A percentile compares a stretch with the other conserved stretches of the same genome.
phyloP scores from a whole-genome alignment of 2,797 vertebrate genomes.

The Muraenolepis orangiensis region DNA sequence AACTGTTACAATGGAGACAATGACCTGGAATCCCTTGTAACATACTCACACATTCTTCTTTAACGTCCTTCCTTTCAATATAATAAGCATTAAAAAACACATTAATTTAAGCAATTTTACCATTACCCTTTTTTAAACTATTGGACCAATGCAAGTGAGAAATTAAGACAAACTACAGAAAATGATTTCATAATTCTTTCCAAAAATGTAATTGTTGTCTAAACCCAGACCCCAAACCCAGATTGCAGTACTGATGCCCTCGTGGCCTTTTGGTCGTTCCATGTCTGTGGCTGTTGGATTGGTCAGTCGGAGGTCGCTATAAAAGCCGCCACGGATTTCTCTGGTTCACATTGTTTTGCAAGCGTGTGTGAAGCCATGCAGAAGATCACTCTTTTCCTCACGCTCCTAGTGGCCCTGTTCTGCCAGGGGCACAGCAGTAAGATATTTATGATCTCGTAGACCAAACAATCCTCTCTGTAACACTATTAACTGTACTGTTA shows the following conservation, averaged over 20 bases:
- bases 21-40: too few relatives aligned
- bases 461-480: neutral
- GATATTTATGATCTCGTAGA: slow-evolving; percentile 17
- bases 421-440: slow-evolving; percentile 67
- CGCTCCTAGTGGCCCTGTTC: slow-evolving; percentile 55
- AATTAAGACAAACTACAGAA: neutral
- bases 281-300: slow-evolving; percentile 7
- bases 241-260: neutral
- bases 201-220: too few relatives aligned
- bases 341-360: slow-evolving; percentile 24
- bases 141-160: neutral
- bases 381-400: slow-evolving; percentile 55
- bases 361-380: slow-evolving; percentile 45
- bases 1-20: too few relatives aligned
- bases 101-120: neutral
- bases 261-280: slow-evolving; percentile 12
- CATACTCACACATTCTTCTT: too few relatives aligned
- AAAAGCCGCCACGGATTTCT: slow-evolving; percentile 39
- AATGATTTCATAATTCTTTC: too few relatives aligned
- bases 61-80: too few relatives aligned
- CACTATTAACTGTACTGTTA: neutral
- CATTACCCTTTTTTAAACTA: neutral
- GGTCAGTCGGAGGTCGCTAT: slow-evolving; percentile 41
- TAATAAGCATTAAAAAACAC: too few relatives aligned
- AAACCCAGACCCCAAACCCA: too few relatives aligned